phyloP scores from a whole-genome alignment of 2,797 vertebrate genomes.

The Sebastes goodei region DNA sequence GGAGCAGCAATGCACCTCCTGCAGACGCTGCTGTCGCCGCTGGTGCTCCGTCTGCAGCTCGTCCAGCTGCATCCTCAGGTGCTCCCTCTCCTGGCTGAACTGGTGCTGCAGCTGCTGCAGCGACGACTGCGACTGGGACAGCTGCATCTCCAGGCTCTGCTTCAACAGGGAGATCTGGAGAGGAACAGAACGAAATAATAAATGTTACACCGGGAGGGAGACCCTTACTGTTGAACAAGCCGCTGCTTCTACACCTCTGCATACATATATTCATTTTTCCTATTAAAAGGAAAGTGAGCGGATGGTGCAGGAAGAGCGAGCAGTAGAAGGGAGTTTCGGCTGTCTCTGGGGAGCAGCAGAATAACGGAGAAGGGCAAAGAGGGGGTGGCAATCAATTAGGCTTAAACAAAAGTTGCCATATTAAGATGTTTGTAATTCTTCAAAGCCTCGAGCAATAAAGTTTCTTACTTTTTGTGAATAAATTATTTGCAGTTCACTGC shows the following conservation, averaged over 20 bases:
- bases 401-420: slow-evolving; percentile 25
- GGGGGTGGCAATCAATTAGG: slow-evolving; percentile 16
- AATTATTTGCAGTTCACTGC: neutral
- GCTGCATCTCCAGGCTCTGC: slow-evolving; percentile 97
- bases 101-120: slow-evolving; percentile 96
- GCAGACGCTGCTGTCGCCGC: slow-evolving; percentile 91
- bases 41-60: slow-evolving; percentile 94
- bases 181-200: neutral
- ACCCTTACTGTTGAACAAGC: neutral
- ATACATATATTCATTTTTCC: neutral
- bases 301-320: neutral
- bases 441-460: slow-evolving; percentile 7
- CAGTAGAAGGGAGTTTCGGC: neutral
- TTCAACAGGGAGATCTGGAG: slow-evolving; percentile 94
- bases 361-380: neutral
- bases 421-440: neutral
- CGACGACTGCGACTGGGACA: slow-evolving; percentile 96
- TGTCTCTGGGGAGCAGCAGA: slow-evolving; percentile 12
- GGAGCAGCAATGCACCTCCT: slow-evolving; percentile 91
- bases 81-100: slow-evolving; percentile 94
- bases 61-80: slow-evolving; percentile 93
- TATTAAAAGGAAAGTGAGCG: neutral
- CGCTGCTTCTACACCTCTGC: neutral
- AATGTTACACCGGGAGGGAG: neutral
- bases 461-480: neutral